Base-by-base conservation (phyloP, 2,797 vertebrate genomes). In the Stomatorhinus walkeri region DNA sequence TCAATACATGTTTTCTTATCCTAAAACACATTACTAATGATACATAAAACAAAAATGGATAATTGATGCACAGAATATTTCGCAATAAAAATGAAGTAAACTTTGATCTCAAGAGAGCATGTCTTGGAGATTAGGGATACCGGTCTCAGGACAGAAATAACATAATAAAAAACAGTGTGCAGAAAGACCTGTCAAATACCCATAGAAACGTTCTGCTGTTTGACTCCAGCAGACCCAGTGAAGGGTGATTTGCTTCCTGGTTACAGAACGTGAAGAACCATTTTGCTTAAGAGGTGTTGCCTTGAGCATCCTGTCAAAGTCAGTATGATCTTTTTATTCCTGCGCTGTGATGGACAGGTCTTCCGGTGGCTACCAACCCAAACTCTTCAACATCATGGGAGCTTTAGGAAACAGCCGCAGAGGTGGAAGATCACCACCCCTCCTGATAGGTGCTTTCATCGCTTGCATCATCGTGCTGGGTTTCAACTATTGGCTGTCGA, bases 401-500 rank as follows among this genome's bases (percentile, higher is more conserved):
- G 97, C 96, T 9, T 92, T 98, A 22, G 97, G 96, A 88, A 98
- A 96, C 1, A 94, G 95, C 19, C 97, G 98, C 22, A 95, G 97
- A 46, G 96, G 96, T 91, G 98, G 97, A 93, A 97, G 98, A 93
- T 96, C 97, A 4, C 96, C 97, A 0, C 96, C 97, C 59, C 95
- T 99, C 0, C 92, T 99, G 16, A 92, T 98, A 87, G 97, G 96
- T 0, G 97, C 96, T 0, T 94, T 99, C 0, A 93, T 98, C 64
- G 95, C 96, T 0, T 98, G 97, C 72, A 89, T 98, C 87, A 93
- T 98, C 1, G 94, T 99, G 91, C 89, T 99, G 90, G 97, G 97
- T 87, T 98, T 99, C 93, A 99, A 98, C 94, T 99, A 99, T 92
- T 99, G 98, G 98, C 94, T 98, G 28, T 97, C 97, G 4, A 98